Conservation (phyloP, 2,888 invertebrate species). For the Agrotis puta region DNA sequence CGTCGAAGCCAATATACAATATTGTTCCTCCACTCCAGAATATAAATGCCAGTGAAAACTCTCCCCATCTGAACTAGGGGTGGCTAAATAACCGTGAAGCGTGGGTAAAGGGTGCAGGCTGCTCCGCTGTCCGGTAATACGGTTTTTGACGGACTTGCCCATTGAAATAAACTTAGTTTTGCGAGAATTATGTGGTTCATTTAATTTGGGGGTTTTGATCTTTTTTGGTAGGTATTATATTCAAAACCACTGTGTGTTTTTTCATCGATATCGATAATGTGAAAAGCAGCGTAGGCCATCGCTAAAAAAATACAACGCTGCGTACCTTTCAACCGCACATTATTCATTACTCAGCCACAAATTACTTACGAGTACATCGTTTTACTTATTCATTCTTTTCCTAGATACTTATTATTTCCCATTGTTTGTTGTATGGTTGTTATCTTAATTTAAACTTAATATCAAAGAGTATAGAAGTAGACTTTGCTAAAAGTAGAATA, state of each 20-base stretch:
- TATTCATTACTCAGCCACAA: slow-evolving; percentile 11
- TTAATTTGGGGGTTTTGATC: slow-evolving; percentile 8
- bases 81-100: slow-evolving; percentile 65
- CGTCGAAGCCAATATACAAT: slow-evolving; percentile 37
- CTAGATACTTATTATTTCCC: neutral
- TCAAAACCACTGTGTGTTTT: neutral
- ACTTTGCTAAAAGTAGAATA: neutral
- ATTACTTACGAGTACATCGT: neutral
- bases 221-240: neutral
- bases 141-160: slow-evolving; percentile 53
- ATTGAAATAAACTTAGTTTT: slow-evolving; percentile 45
- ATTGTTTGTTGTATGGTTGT: neutral
- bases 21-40: slow-evolving; percentile 49
- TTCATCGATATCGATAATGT: slow-evolving; percentile 34
- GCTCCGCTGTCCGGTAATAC: slow-evolving; percentile 48
- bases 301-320: slow-evolving; percentile 6
- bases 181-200: slow-evolving; percentile 36
- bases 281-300: neutral
- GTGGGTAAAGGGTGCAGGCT: slow-evolving; percentile 59
- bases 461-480: no score
- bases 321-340: neutral
- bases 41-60: slow-evolving; percentile 58
- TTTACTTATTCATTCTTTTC: neutral
- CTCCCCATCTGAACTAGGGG: slow-evolving; percentile 52
- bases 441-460: no score